Evolutionary conservation across 1,140 invertebrate species (phyloP).

Genomic region (Drosophila malerkotliana): DNA sequence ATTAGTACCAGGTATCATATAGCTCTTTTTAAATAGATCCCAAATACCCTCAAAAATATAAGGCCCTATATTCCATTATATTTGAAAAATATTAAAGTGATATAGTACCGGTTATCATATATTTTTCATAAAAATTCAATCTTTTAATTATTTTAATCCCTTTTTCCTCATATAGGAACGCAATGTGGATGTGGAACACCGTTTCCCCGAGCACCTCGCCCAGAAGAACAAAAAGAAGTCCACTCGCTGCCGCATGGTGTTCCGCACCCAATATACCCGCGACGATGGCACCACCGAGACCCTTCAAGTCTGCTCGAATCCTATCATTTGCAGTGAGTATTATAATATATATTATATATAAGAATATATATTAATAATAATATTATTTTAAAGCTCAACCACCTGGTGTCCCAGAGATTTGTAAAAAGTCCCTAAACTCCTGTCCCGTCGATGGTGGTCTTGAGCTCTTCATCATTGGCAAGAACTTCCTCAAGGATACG

Average conservation of each 20-base stretch:
- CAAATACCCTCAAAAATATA: no score
- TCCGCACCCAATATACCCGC: constrained; percentile 91
- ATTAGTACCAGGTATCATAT: no score
- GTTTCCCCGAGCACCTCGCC: constrained; percentile 91
- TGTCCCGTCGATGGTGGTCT: constrained; percentile 91
- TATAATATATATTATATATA: constrained; percentile 54
- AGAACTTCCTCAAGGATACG: constrained; percentile 98
- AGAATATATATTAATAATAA: neutral
- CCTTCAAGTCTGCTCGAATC: constrained; percentile 95
- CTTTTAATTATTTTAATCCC: neutral
- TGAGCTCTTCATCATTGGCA: constrained; percentile 97
- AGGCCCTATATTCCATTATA: no score
- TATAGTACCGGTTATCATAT: neutral
- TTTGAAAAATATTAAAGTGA: no score
- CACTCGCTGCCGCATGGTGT: constrained; percentile 97
- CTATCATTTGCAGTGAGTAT: constrained; percentile 97
- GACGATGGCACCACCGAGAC: constrained; percentile 91
- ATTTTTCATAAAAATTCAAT: no score
- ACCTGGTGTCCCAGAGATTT: constrained; percentile 97
- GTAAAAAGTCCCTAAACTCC: constrained; percentile 94
- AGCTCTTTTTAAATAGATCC: no score
- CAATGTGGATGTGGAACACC: constrained; percentile 97
- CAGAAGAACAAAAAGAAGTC: constrained; percentile 96
- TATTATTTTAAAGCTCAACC: constrained; percentile 91
- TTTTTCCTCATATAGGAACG: constrained; percentile 90